A percentile compares a stretch with the other conserved stretches of the same genome.
Conservation (phyloP, 2,113 vertebrate genomes). For the Cairina moschata region DNA sequence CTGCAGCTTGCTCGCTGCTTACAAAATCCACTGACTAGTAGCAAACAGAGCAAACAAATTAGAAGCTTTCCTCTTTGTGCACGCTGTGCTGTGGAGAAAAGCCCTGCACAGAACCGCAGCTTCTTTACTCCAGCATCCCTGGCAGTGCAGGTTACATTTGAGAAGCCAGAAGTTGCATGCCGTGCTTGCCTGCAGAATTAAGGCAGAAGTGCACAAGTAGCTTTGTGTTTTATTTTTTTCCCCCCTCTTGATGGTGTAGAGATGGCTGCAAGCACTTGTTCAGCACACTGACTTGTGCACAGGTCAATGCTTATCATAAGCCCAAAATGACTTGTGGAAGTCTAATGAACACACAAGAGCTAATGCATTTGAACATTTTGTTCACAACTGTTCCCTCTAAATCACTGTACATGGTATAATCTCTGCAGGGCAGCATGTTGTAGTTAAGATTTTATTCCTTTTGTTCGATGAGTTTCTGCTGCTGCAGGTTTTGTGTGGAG, state of each 20-base stretch:
- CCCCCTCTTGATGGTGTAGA: not conserved
- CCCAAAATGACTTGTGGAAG: not conserved
- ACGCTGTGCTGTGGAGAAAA: not conserved
- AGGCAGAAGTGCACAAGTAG: not conserved
- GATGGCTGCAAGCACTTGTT: not conserved
- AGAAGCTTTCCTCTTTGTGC: slow-evolving; percentile 14
- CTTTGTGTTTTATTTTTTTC: not conserved
- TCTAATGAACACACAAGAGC: not conserved
- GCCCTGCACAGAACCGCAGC: not conserved
- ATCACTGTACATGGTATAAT: not conserved
- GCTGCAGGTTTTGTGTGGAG: not conserved
- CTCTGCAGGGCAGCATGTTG: not conserved
- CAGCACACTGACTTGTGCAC: not conserved
- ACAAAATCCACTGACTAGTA: not conserved
- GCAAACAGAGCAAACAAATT: not conserved
- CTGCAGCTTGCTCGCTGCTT: not conserved
- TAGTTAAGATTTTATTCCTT: not conserved
- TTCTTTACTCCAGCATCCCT: not conserved
- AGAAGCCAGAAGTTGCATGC: not conserved
- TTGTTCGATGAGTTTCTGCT: slow-evolving; percentile 7
- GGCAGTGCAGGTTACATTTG: not conserved
- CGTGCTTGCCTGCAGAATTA: not conserved
- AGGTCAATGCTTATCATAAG: not conserved
- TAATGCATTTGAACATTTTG: not conserved
- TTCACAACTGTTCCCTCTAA: not conserved